Base-by-base conservation (phyloP, 1,140 invertebrate species). In the Homalodisca vitripennis region DNA sequence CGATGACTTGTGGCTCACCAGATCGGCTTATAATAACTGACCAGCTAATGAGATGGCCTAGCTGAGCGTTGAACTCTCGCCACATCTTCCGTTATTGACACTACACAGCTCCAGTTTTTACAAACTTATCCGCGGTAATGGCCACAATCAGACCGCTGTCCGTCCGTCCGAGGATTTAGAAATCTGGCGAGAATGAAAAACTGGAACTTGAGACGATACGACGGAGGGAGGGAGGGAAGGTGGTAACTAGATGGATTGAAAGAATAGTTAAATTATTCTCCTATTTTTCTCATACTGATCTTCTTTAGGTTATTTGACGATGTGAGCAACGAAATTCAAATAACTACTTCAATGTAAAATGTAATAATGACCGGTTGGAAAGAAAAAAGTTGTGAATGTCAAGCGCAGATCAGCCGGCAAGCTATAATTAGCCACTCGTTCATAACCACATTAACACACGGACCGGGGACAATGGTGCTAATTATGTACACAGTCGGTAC, bases 31-130 rank as follows among this genome's bases (percentile, higher is more conserved):
- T 41, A 6, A 41, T 41, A 17, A 10, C 6, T 17, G 34, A 6
- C 22, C 12, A 6, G 13, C 13, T 53, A 53, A 53, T 53, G 48
- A 53, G 48, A 53, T 6, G 12, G 12, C 10, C 6, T 3, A n/a
- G 3, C 20, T 6, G 20, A 20, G 48, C 48, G 48, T 53, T 53
- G 48, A 53, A 53, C 48, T 53, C 48, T 22, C 22, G 13, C 3
- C 48, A 53, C 20, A n/a, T n/a, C 20, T 53, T 53, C 48, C 22
- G 48, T 53, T 53, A 53, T 53, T 53, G 48, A 53, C 48, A 53
- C 48, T n/a, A n/a, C n/a, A n/a, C 48, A 24, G 13, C 48, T n/a
- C 13, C 20, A 53, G 13, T 53, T 53, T 53, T 53, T 53, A 41
- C 17, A 3, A 24, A 53, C 48, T 12, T 53, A 12, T 53, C 22